Percentiles rank a stretch among this genome's conserved stretches.
These are phyloP conservation scores for Esox niger DNA, from an alignment of 2,113 vertebrate species.

Conservation along the genomic window DNA sequence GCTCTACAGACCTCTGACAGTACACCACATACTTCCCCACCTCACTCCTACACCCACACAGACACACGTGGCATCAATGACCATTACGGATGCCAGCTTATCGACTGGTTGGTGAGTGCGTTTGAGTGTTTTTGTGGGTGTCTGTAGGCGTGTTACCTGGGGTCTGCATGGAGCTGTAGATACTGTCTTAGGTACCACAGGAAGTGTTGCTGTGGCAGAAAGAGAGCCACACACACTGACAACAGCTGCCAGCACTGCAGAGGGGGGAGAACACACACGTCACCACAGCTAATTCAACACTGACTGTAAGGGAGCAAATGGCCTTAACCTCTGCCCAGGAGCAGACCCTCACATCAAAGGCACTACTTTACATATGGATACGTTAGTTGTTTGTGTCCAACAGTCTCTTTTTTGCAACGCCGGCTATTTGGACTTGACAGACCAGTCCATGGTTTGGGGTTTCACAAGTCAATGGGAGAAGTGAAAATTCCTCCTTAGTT, in stretches of 20 bases:
- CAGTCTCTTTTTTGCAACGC: too few relatives aligned
- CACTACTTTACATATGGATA: too few relatives aligned
- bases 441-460: too few relatives aligned
- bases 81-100: too few relatives aligned
- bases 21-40: constrained; percentile 87
- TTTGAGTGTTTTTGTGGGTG: not conserved
- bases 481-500: too few relatives aligned
- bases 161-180: constrained; percentile 79
- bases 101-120: too few relatives aligned
- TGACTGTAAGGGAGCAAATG: too few relatives aligned
- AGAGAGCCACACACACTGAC: constrained; percentile 84
- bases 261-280: constrained; percentile 5
- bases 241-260: constrained; percentile 87
- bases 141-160: constrained; percentile 73
- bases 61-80: too few relatives aligned
- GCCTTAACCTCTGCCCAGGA: not conserved
- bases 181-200: constrained; percentile 87
- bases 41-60: constrained; percentile 72
- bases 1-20: constrained; percentile 83
- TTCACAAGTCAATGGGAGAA: too few relatives aligned
- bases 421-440: too few relatives aligned
- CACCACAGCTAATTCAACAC: not conserved
- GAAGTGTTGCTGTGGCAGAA: constrained; percentile 87
- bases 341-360: too few relatives aligned
- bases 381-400: too few relatives aligned